Evolutionary conservation across 2,113 vertebrate species (phyloP).

Genomic region (Pteronura brasiliensis): DNA sequence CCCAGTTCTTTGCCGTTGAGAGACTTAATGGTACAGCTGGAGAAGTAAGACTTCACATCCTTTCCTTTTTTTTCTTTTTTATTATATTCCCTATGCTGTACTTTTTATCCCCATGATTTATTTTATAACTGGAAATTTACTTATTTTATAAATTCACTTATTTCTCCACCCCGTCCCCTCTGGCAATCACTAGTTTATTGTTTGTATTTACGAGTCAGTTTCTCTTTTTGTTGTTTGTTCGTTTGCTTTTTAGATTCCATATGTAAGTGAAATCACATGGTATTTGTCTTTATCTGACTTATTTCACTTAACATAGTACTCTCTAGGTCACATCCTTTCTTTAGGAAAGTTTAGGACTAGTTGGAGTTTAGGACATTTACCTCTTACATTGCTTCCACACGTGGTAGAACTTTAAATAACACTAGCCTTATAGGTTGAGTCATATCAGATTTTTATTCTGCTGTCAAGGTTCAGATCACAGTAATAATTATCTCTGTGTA

Average conservation of each 20-base stretch:
- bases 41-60: neutral
- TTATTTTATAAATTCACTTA: neutral
- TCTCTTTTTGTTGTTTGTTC: neutral
- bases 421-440: neutral
- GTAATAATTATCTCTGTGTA: conserved; percentile 20
- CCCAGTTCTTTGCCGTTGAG: neutral
- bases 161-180: neutral
- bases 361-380: neutral
- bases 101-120: neutral
- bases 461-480: neutral
- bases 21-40: conserved; percentile 21
- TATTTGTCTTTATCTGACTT: neutral
- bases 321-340: neutral
- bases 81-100: neutral
- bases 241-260: neutral
- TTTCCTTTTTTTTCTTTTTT: neutral
- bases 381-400: neutral
- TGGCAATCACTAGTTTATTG: neutral
- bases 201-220: neutral
- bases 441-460: neutral
- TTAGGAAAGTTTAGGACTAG: neutral
- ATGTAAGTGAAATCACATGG: neutral
- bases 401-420: conserved; percentile 25
- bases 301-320: neutral
- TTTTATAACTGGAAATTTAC: neutral